Conservation (phyloP, 2,888 invertebrate species). For the Amblyteles armatorius region DNA sequence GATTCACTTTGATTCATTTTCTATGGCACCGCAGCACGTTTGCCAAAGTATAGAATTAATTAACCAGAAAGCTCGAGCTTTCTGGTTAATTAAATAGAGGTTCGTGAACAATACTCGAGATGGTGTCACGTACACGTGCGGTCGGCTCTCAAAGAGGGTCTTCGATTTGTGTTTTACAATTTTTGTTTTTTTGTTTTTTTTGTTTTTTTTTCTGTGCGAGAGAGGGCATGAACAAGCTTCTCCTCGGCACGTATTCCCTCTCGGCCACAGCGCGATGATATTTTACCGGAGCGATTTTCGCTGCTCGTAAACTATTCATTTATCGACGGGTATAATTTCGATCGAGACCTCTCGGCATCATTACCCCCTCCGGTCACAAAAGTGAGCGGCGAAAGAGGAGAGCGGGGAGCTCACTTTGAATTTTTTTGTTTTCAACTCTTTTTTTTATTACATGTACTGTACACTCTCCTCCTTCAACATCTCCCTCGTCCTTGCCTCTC, state of each 20-base stretch:
- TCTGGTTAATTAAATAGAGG: not conserved
- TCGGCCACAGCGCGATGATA: conserved; percentile 77
- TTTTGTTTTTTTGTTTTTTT: not conserved
- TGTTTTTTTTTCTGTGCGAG: not conserved
- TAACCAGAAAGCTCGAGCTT: conserved; percentile 35
- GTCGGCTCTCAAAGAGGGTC: conserved; percentile 53
- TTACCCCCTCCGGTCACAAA: conserved; percentile 76
- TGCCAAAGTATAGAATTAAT: conserved; percentile 60
- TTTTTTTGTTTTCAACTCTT: conserved; percentile 37
- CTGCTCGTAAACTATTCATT: conserved; percentile 85
- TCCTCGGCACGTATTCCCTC: conserved; percentile 72
- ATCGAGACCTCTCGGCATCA: conserved; percentile 81
- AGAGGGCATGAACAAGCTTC: conserved; percentile 50
- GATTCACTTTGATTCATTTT: conserved; percentile 46
- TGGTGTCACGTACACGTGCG: conserved; percentile 65
- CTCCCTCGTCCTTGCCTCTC: conserved; percentile 54
- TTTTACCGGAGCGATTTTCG: conserved; percentile 83
- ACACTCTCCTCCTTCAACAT: conserved; percentile 52
- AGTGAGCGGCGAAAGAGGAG: conserved; percentile 22
- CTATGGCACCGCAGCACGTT: conserved; percentile 39
- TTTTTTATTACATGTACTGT: conserved; percentile 32
- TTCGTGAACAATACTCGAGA: conserved; percentile 48
- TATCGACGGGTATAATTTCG: conserved; percentile 84
- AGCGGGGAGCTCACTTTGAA: conserved; percentile 39
- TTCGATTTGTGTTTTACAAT: conserved; percentile 16